Evolutionary conservation across 2,888 invertebrate species (phyloP), one percentile per base, ranked within the genome.

Genomic region (Cheilosia variabilis): DNA sequence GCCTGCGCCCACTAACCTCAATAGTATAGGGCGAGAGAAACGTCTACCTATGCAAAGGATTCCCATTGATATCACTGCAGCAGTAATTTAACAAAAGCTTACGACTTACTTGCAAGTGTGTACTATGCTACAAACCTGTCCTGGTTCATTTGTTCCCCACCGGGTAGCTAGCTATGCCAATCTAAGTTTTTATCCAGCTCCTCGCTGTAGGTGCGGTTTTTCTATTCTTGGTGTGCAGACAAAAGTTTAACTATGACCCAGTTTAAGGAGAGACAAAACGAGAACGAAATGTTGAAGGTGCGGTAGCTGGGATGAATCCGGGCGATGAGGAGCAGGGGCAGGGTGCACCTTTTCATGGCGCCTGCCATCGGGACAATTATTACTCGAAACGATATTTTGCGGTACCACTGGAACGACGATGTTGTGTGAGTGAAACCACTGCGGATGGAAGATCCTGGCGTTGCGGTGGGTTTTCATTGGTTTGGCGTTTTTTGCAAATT

Each of bases 1-100:
- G 6, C 6, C 15, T 24, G 24, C 62, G 45, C 62, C 62, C 62
- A 62, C 45, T 62, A 62, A 62, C 62, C 62, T 15, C 45, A 45
- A 45, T 52, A 52, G 17, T 45, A 45, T 13, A 13, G 37, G 7
- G 2, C n/a, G 15, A 24, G 52, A 24, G 15, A 19, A 10, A 24
- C 17, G 27, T 47, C 10, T 31, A 65, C 50, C 50, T 37, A 17
- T 75, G 68, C 41, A 24, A 24, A 60, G 53, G 15, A 75, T 27
- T 31, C 57, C 17, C 52, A 53, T 68, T 50, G 63, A 58, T 62
- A 66, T 50, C 62, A 71, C 82, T 78, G 78, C 78, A 78, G 82
- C 72, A 78, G 78, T 83, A 76, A 82, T 72, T 83, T 72, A 66
- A 66, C 66, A 83, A 83, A 75, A 78, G 78, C 78, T 72, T 63